Percentiles rank a stretch among this genome's conserved stretches.
These are phyloP conservation scores for Campoletis sonorensis DNA, from an alignment of 1,140 invertebrate species.

Conservation along the genomic window DNA sequence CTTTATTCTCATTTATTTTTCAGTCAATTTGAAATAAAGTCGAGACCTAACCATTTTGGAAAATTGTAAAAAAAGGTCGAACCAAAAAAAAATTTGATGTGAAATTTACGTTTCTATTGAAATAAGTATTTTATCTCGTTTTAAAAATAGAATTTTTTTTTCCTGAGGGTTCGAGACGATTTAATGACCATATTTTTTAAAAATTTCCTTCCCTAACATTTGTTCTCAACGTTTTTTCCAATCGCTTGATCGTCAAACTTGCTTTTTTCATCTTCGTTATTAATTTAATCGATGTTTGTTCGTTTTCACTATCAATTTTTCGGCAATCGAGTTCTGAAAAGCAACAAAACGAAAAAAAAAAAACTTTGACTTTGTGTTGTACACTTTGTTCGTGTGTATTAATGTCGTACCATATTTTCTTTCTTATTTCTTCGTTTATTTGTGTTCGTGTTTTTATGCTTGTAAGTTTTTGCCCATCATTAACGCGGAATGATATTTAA, in stretches of 20 bases:
- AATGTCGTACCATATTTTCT: constrained; percentile 3
- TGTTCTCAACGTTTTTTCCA: neutral
- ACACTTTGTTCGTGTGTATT: constrained; percentile 19
- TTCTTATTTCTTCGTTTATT: neutral
- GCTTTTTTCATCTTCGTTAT: neutral
- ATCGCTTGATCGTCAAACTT: neutral
- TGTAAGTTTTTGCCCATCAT: neutral
- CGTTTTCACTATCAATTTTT: neutral
- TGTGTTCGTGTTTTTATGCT: neutral
- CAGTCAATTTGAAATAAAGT: too few relatives aligned
- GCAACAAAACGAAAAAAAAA: neutral
- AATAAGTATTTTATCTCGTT: too few relatives aligned
- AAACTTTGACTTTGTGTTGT: neutral
- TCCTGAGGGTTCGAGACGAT: neutral
- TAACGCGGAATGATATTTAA: neutral
- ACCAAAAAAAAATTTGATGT: too few relatives aligned
- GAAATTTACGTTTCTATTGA: too few relatives aligned
- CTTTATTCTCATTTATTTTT: too few relatives aligned
- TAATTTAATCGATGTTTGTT: neutral
- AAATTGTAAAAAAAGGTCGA: too few relatives aligned
- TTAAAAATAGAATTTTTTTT: too few relatives aligned
- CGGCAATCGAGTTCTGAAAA: neutral
- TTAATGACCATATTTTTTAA: too few relatives aligned
- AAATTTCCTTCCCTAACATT: neutral
- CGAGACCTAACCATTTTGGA: too few relatives aligned